Evolutionary conservation across 2,113 vertebrate genomes (phyloP).

Genomic region (Chaenogobius annularis): DNA sequence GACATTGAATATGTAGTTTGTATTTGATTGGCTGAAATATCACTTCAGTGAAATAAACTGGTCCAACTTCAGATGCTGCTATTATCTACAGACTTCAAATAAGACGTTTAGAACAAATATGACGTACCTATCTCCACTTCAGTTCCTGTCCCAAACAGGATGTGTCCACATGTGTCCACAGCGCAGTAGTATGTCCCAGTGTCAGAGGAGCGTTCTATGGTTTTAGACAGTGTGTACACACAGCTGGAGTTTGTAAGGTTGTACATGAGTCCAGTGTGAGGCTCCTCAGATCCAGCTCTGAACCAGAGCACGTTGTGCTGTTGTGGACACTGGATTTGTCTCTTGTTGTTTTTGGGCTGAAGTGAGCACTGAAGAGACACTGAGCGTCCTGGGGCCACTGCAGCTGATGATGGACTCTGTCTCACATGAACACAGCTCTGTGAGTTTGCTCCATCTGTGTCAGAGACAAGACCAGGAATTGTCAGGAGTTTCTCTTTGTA

Average conservation of each 20-base stretch:
- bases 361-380: neutral
- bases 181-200: conserved; percentile 62
- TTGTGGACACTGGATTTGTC: neutral
- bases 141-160: conserved; percentile 53
- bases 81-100: too few relatives aligned
- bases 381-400: neutral
- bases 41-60: too few relatives aligned
- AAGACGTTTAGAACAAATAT: neutral
- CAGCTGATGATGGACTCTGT: conserved; percentile 2
- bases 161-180: conserved; percentile 43
- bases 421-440: neutral
- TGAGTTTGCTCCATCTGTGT: neutral
- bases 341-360: neutral
- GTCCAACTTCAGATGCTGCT: too few relatives aligned
- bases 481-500: neutral
- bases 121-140: conserved; percentile 32
- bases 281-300: too few relatives aligned
- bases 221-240: conserved; percentile 45
- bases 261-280: too few relatives aligned
- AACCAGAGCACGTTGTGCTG: neutral
- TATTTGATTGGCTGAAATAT: too few relatives aligned
- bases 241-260: too few relatives aligned
- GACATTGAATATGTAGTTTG: too few relatives aligned
- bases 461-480: neutral
- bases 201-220: conserved; percentile 24